Evolutionary conservation across 2,113 vertebrate species (phyloP).

Genomic region (Corydoras maculifer): DNA sequence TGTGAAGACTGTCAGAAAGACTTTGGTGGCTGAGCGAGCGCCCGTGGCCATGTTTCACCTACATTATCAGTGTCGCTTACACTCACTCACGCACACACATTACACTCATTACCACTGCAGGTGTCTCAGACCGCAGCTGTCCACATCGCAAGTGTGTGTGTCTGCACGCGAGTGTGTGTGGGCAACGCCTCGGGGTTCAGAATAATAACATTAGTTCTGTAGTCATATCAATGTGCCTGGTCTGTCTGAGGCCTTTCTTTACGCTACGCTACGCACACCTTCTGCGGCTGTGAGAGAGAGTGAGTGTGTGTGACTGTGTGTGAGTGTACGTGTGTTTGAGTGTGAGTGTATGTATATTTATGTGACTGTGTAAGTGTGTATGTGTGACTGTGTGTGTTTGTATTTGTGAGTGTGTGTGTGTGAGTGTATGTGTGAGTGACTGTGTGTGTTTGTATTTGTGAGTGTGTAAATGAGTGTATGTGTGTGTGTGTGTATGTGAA

Average conservation of each 20-base stretch:
- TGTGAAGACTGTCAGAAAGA: not conserved
- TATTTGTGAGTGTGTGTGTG: too few relatives aligned
- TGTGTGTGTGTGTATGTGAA: too few relatives aligned
- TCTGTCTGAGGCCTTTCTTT: slow-evolving; percentile 31
- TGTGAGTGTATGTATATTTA: not conserved
- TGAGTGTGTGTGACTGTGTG: slow-evolving; percentile 9
- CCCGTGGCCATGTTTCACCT: not conserved
- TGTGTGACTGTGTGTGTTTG: too few relatives aligned
- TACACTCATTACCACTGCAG: slow-evolving; percentile 22
- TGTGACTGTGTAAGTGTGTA: too few relatives aligned
- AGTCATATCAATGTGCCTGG: slow-evolving; percentile 31
- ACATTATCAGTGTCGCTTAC: slow-evolving; percentile 12
- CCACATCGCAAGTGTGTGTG: slow-evolving; percentile 9
- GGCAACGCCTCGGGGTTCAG: slow-evolving; percentile 19
- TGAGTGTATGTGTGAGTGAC: too few relatives aligned
- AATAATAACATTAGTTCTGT: slow-evolving; percentile 32
- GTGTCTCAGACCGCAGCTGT: slow-evolving; percentile 26
- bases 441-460: too few relatives aligned
- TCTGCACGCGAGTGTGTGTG: slow-evolving; percentile 4
- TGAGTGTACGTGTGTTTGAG: not conserved
- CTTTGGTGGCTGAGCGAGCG: not conserved
- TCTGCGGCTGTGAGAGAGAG: not conserved
- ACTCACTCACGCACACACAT: slow-evolving; percentile 1
- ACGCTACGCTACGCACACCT: slow-evolving; percentile 25
- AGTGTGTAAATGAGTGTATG: too few relatives aligned